These are phyloP conservation scores for Chelmon rostratus DNA, from an alignment of 2,797 vertebrate species.

Conservation along the genomic window DNA sequence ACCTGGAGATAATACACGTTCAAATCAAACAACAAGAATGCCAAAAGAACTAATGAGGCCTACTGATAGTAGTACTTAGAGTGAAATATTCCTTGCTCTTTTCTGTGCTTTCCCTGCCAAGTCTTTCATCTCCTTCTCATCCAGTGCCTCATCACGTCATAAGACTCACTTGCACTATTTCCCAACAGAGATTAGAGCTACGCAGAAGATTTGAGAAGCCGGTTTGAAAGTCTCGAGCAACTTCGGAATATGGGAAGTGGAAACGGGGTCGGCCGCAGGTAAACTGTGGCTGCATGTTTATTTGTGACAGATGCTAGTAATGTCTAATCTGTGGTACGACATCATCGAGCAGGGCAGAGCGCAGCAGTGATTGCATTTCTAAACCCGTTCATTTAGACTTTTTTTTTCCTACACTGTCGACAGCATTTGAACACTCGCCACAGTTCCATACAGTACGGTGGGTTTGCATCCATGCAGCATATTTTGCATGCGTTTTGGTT, in stretches of 20 bases:
- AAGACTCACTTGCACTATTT: conserved; percentile 7
- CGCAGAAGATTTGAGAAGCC: background rate
- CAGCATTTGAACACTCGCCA: background rate
- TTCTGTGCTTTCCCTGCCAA: conserved; percentile 9
- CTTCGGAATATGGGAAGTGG: background rate
- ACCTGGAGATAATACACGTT: conserved; percentile 4
- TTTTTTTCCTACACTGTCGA: background rate
- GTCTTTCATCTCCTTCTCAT: conserved; percentile 25
- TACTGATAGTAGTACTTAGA: background rate
- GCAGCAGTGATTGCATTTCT: background rate
- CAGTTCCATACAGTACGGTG: too few species aligned
- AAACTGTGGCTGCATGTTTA: background rate
- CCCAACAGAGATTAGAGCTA: conserved; percentile 1
- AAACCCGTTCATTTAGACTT: background rate
- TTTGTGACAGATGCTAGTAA: background rate
- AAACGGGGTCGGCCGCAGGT: background rate
- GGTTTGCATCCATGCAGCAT: background rate
- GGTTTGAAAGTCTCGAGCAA: background rate
- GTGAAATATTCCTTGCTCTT: background rate
- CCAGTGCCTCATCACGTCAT: conserved; percentile 1
- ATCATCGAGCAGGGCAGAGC: background rate
- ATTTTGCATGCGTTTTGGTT: background rate
- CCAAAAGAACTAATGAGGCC: conserved; percentile 20
- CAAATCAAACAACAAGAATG: conserved; percentile 16
- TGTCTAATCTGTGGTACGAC: background rate